Conservation (phyloP, 37 sponge, comb jelly and placozoan genomes). For the Eunapius fragilis region DNA sequence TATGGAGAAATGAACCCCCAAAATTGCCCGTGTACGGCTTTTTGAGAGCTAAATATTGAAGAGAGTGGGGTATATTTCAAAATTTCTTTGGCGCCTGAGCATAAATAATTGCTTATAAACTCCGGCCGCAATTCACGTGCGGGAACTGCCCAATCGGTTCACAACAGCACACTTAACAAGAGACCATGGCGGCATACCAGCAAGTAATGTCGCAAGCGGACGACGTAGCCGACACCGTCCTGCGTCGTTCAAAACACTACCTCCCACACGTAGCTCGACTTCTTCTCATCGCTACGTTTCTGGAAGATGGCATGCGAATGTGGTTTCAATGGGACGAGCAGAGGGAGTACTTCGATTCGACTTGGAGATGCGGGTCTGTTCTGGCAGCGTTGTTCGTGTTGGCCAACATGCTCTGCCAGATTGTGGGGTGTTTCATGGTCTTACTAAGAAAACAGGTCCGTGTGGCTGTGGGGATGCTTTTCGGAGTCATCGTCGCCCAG, state of each 20-base stretch:
- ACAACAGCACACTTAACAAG: neutral
- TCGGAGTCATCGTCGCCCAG: slow-evolving; percentile 87
- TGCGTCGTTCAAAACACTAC: slow-evolving; percentile 81
- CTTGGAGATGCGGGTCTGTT: slow-evolving; percentile 87
- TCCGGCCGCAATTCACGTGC: neutral
- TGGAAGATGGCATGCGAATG: slow-evolving; percentile 96
- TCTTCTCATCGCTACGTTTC: slow-evolving; percentile 90
- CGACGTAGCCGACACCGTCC: slow-evolving; percentile 84
- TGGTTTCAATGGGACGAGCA: slow-evolving; percentile 98
- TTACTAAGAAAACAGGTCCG: slow-evolving; percentile 72
- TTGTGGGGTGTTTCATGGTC: slow-evolving; percentile 80
- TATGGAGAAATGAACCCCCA: too few species aligned
- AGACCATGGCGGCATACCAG: slow-evolving; percentile 28
- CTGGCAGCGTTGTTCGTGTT: slow-evolving; percentile 87
- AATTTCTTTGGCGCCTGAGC: too few species aligned
- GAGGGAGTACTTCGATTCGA: slow-evolving; percentile 83
- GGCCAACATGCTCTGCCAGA: slow-evolving; percentile 81
- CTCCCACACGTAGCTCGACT: slow-evolving; percentile 96
- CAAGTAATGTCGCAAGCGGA: slow-evolving; percentile 75
- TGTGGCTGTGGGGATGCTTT: slow-evolving; percentile 86
- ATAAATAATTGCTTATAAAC: too few species aligned
- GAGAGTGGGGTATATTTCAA: too few species aligned
- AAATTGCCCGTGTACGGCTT: too few species aligned
- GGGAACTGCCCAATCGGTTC: neutral
- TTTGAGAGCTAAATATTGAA: too few species aligned